Conservation (phyloP, 2,113 vertebrate species). For the Sapajus apella region DNA sequence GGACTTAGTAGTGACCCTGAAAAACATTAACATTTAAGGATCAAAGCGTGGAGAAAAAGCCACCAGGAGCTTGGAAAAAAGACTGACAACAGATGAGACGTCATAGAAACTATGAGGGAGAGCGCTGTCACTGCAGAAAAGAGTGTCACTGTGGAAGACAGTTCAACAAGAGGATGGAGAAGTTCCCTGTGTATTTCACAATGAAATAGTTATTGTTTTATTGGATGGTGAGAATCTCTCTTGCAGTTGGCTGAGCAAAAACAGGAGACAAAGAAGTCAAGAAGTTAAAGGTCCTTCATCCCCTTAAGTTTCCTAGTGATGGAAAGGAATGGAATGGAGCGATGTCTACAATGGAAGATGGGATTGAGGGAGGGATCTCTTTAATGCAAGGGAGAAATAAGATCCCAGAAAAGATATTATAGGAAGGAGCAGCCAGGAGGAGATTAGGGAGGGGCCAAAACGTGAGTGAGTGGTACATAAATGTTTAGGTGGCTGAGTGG, state of each 20-base stretch:
- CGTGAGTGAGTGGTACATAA: fast-evolving
- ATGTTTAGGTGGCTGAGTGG: background rate
- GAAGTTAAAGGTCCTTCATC: background rate
- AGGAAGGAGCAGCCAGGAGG: background rate
- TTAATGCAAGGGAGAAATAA: background rate
- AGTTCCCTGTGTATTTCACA: fast-evolving
- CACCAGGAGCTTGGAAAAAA: background rate
- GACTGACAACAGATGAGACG: background rate
- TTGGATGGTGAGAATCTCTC: fast-evolving
- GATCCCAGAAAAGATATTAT: too few species aligned
- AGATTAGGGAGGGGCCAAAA: background rate
- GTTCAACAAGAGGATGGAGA: background rate
- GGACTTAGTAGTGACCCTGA: background rate
- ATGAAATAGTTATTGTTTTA: background rate
- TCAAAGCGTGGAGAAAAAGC: background rate
- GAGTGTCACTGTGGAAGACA: background rate
- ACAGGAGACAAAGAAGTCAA: background rate
- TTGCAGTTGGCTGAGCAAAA: background rate
- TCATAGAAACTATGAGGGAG: background rate
- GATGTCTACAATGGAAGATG: fast-evolving
- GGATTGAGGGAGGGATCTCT: too few species aligned
- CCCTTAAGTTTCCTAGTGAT: fast-evolving
- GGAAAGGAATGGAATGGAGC: background rate
- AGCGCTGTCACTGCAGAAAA: background rate
- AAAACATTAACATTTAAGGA: background rate